These are phyloP conservation scores for Xylophagus ater DNA, from an alignment of 2,888 invertebrate species.

Conservation along the genomic window DNA sequence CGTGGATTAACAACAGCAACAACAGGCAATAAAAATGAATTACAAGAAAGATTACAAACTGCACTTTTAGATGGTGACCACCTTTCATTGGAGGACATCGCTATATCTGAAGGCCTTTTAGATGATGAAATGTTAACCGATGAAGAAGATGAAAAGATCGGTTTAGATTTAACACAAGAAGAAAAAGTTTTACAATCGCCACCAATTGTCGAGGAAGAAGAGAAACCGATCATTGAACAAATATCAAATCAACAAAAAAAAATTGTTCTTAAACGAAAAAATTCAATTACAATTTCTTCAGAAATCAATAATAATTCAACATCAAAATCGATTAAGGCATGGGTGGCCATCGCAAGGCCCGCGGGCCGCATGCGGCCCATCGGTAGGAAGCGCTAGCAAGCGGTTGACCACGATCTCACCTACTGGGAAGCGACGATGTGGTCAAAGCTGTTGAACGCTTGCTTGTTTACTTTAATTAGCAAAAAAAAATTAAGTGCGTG, in stretches of 20 bases:
- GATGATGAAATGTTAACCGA: constrained; percentile 43
- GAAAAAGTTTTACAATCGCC: constrained; percentile 13
- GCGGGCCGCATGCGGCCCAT: no score
- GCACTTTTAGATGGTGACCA: constrained; percentile 39
- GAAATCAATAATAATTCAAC: neutral
- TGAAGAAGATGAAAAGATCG: constrained; percentile 40
- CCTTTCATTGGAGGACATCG: constrained; percentile 33
- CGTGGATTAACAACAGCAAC: constrained; percentile 62
- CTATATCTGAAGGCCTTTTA: constrained; percentile 44
- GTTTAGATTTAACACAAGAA: constrained; percentile 19
- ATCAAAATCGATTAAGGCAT: no score
- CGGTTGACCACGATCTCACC: no score
- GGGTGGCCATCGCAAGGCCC: no score
- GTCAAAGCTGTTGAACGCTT: no score
- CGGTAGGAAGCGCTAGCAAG: no score
- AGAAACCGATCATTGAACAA: neutral
- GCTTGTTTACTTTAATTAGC: no score
- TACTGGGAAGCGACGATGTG: no score
- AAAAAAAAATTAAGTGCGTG: no score
- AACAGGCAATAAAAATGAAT: constrained; percentile 71
- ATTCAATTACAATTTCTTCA: constrained; percentile 10
- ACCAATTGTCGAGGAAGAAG: constrained; percentile 11
- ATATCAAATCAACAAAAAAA: constrained; percentile 13
- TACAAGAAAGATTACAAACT: constrained; percentile 63
- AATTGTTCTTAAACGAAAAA: constrained; percentile 19